Conservation (phyloP, 2,113 vertebrate species). For the Miniopterus natalensis region DNA sequence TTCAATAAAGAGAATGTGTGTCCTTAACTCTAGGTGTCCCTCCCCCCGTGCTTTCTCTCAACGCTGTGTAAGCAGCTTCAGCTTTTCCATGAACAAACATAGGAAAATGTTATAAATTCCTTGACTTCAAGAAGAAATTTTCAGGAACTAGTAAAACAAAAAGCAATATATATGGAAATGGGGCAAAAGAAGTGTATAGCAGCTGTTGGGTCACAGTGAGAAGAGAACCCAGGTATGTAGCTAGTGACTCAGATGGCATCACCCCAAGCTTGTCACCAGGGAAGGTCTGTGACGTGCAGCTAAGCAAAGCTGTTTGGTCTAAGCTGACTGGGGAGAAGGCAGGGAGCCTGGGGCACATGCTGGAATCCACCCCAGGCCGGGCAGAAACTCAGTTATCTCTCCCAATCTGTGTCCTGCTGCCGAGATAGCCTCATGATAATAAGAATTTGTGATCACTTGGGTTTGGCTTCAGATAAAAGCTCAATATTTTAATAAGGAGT, state of each 20-base stretch:
- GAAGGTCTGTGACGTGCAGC: not conserved
- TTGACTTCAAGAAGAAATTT: not conserved
- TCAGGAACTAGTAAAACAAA: not conserved
- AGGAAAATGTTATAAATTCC: not conserved
- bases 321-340: not conserved
- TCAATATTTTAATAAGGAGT: not conserved
- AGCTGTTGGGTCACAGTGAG: not conserved
- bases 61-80: not conserved
- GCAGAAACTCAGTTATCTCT: not conserved
- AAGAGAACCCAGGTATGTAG: not conserved
- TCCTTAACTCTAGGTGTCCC: not conserved
- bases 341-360: not conserved
- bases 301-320: not conserved
- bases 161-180: not conserved
- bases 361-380: not conserved
- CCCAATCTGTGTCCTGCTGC: not conserved
- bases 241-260: not conserved
- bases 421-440: not conserved
- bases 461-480: not conserved
- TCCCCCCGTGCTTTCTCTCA: not conserved
- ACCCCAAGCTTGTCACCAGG: not conserved
- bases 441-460: not conserved
- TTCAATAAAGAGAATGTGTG: not conserved
- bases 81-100: not conserved
- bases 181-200: not conserved